Evolutionary conservation across 53 echinoderm and acorn worm genomes (phyloP), one percentile per base, ranked within the genome.

Genomic region (Actinopyga echinites): DNA sequence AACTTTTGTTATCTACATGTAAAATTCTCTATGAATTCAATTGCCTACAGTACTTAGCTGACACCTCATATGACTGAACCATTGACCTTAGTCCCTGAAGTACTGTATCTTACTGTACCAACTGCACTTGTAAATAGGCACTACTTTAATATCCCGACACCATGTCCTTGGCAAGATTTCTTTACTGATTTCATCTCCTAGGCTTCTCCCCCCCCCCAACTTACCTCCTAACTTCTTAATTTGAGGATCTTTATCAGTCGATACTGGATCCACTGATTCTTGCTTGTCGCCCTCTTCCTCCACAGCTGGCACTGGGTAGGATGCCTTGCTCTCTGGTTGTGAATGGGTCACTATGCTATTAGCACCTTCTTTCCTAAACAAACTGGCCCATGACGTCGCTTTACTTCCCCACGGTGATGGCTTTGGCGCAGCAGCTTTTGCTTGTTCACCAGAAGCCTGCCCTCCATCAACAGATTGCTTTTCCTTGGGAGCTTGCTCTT

Each of bases 201-300:
- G 40, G 0, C 40, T 40, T 10, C 17, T 2, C 15, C 49, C 49
- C 3, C 49, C 7, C 13, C 15, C 7, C 17, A 49, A 22, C 91
- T 75, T 90, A 94, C 97, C 94, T 89, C 94, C 97, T 31, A 94
- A 61, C 43, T 85, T 87, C 62, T 92, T 97, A 15, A 93, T 92
- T 65, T 86, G 78, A 23, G 90, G 90, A 57, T 94, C 93, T 45
- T 92, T 83, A 34, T 96, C 88, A 9, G 86, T 64, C 15, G 93
- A 73, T 9, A 96, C 97, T 4, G 89, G 86, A 53, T 87, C 87
- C 24, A 62, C 80, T 19, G 85, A 79, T n/a, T 67, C 22, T 82
- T 57, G 68, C 21, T 55, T 63, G 24, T 32, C 55, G 21, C 23
- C 79, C 38, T 69, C 65, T 3, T 79, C 26, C 34, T 54, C 84